Conservation (phyloP, 2,888 invertebrate genomes). For the Rhagium mordax region DNA sequence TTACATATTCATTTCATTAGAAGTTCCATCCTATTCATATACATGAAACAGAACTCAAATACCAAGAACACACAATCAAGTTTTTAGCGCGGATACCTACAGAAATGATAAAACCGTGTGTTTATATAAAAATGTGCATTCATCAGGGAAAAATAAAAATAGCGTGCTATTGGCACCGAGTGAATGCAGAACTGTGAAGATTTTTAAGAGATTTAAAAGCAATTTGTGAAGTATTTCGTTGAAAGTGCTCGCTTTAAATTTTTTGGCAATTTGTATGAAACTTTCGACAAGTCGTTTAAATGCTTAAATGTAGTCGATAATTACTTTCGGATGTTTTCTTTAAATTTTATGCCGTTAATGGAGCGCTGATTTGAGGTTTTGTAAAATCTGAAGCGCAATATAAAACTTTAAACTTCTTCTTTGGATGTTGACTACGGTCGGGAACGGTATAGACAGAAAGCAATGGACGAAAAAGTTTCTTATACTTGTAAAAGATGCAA, state of each 20-base stretch:
- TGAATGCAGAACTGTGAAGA: background rate
- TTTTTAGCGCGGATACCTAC: background rate
- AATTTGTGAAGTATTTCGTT: background rate
- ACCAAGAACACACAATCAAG: background rate
- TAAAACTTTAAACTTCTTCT: no score
- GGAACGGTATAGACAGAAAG: no score
- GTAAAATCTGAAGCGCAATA: background rate
- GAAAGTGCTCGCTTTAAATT: background rate
- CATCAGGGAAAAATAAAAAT: background rate
- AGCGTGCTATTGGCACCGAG: background rate
- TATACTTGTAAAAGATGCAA: no score
- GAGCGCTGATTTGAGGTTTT: background rate
- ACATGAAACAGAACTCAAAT: background rate
- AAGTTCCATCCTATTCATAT: background rate
- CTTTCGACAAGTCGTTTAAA: background rate
- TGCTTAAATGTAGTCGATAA: background rate
- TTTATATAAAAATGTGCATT: background rate
- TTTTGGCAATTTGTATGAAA: background rate
- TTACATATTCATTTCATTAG: background rate
- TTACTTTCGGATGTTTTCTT: background rate
- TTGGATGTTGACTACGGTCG: no score
- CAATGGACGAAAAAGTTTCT: no score
- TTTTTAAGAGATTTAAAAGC: background rate
- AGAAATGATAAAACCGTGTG: background rate
- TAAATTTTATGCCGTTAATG: background rate